Percentiles rank a stretch among this genome's conserved stretches.
Evolutionary conservation across 2,888 invertebrate genomes (phyloP).

Genomic region (Drosophila lutescens): DNA sequence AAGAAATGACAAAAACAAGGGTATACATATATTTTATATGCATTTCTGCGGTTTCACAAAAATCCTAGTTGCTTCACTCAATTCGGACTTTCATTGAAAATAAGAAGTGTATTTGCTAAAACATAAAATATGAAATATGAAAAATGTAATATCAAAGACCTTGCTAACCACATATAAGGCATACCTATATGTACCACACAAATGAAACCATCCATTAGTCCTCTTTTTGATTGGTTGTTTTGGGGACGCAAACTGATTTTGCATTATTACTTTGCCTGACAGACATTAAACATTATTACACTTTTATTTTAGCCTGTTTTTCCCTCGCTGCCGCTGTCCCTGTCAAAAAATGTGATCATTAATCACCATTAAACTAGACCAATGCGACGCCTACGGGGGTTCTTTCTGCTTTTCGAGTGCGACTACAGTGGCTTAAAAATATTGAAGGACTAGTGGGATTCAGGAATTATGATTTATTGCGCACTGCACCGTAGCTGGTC

Average conservation of each 20-base stretch:
- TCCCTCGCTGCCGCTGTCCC: slow-evolving; percentile 6
- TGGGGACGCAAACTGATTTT: slow-evolving; percentile 3
- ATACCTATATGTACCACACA: no score
- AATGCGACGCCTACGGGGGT: slow-evolving; percentile 16
- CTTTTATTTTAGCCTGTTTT: slow-evolving; percentile 20
- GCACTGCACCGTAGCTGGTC: slow-evolving; percentile 5
- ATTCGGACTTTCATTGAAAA: no score
- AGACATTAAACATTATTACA: slow-evolving; percentile 28
- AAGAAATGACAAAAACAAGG: no score
- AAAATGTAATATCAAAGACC: no score
- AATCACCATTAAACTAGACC: slow-evolving; percentile 33
- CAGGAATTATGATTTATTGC: background rate
- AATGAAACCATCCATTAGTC: slow-evolving; percentile 3
- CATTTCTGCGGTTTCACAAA: no score
- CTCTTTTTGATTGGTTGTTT: slow-evolving; percentile 1
- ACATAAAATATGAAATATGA: no score
- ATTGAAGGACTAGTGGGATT: background rate
- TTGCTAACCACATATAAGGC: no score
- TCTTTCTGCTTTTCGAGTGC: background rate
- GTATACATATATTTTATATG: no score
- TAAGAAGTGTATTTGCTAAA: no score
- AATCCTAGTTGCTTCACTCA: no score
- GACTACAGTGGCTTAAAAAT: slow-evolving; percentile 5
- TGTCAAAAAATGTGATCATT: slow-evolving; percentile 25
- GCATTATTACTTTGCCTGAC: slow-evolving; percentile 8